Evolutionary conservation across 2,888 invertebrate species (phyloP).

Genomic region (Clostera curtula): DNA sequence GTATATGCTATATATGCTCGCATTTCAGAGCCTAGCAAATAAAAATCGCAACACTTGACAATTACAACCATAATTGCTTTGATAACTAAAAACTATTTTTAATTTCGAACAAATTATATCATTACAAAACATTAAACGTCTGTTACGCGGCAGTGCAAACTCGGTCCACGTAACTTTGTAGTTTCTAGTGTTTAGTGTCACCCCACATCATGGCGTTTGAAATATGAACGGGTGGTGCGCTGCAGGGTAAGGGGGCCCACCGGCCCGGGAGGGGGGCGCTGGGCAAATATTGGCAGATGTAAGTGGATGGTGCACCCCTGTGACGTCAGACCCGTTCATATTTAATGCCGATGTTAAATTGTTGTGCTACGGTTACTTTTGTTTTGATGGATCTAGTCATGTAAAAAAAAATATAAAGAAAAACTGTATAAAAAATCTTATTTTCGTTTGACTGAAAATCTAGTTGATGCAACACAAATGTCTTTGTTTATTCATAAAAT

Average conservation of each 20-base stretch:
- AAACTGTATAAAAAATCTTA: too few relatives aligned
- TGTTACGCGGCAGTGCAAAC: conserved; percentile 31
- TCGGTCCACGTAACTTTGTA: conserved; percentile 34
- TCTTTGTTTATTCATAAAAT: too few relatives aligned
- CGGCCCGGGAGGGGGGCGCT: conserved; percentile 36
- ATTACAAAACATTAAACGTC: background rate
- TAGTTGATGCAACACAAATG: too few relatives aligned
- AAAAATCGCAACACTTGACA: too few relatives aligned
- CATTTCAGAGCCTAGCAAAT: too few relatives aligned
- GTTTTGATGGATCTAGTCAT: too few relatives aligned
- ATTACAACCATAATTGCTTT: too few relatives aligned
- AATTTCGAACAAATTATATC: too few relatives aligned
- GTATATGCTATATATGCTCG: too few relatives aligned
- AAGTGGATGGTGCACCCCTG: conserved; percentile 76
- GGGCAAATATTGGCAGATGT: conserved; percentile 79
- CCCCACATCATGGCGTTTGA: conserved; percentile 63
- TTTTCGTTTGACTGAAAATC: too few relatives aligned
- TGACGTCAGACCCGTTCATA: conserved; percentile 46
- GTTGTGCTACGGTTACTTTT: conserved; percentile 3
- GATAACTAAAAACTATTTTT: too few relatives aligned
- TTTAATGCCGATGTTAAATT: conserved; percentile 16
- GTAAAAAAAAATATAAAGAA: too few relatives aligned
- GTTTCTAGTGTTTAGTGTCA: conserved; percentile 63
- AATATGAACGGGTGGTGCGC: conserved; percentile 70
- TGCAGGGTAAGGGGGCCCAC: conserved; percentile 28